Evolutionary conservation across 2,797 vertebrate genomes (phyloP), one percentile per base, ranked within the genome.

Genomic region (Cirrhinus molitorella): DNA sequence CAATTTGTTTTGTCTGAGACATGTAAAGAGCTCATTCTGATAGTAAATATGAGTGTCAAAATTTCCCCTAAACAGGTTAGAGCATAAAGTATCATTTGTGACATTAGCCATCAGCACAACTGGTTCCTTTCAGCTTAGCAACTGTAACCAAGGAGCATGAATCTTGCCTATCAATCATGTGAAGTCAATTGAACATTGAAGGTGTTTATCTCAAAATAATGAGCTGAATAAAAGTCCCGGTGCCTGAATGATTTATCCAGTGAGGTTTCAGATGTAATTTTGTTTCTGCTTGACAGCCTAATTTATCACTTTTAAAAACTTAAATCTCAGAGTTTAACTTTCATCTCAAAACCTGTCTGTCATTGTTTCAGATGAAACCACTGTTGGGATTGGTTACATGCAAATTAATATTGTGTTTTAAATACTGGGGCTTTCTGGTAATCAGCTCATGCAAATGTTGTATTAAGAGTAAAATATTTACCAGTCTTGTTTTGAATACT

Each of bases 161-260:
- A 83, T 57, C 72, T 66, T 51, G 34, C 61, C 37, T 28, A 76
- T 83, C 73, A 75, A 57, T 67, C 61, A 83, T 4, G 34, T 76
- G 49, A 83, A 76, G 81, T 68, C 63, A 76, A n/a, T 43, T 67
- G 47, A 76, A 67, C 72, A 67, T 47, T 83, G 81, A 47, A 68
- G 72, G 81, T 45, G 81, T 76, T 83, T 76, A 83, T 83, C 73
- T 59, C 37, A 83, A 83, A 83, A 83, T 83, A 83, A 83, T 77
- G 63, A 68, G 81, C 73, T 77, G 63, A 70, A 57, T 68, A 59
- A 76, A 83, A 83, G 47, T 67, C 81, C 37, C 8, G 2, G 19
- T 47, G 51, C 51, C 19, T 59, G 81, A 57, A 68, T 76, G 51
- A 83, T 77, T 77, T 59, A 77, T 83, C 73, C 73, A 45, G 25